These are phyloP conservation scores for Cyrtorhinus lividipennis DNA, from an alignment of 1,140 invertebrate species.

Conservation along the genomic window DNA sequence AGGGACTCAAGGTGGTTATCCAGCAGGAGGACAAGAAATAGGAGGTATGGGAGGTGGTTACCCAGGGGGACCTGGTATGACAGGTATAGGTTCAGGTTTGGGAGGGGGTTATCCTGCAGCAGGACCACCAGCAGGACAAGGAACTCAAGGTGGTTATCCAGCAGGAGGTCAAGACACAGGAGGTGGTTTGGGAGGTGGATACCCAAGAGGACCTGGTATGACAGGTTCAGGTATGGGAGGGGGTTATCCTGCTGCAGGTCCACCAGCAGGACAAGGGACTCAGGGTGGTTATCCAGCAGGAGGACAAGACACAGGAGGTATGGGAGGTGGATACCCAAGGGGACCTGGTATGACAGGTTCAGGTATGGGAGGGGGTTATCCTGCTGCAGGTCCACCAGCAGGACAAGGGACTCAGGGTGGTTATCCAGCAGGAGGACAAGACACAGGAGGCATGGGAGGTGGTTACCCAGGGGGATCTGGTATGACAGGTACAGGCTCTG, in stretches of 20 bases:
- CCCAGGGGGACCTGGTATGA: slow-evolving; percentile 11
- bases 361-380: no score
- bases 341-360: no score
- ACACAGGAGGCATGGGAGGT: slow-evolving; percentile 21
- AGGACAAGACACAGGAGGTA: no score
- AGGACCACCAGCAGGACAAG: background rate
- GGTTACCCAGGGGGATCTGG: slow-evolving; percentile 11
- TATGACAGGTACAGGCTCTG: no score
- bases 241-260: no score
- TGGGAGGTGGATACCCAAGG: background rate
- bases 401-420: background rate
- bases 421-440: slow-evolving; percentile 14
- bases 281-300: slow-evolving; percentile 20
- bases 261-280: background rate
- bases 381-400: slow-evolving; percentile 11
- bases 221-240: no score
- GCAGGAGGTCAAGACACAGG: slow-evolving; percentile 16
- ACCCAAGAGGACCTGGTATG: slow-evolving; percentile 7
- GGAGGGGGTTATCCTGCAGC: no score
- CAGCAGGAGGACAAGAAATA: slow-evolving; percentile 14
- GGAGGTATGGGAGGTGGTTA: slow-evolving; percentile 17
- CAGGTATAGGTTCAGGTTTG: no score
- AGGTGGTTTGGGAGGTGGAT: slow-evolving; percentile 19
- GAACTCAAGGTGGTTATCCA: no score
- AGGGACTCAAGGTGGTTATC: no score